A percentile compares a stretch with the other conserved stretches of the same genome.
phyloP scores from a whole-genome alignment of 2,888 invertebrate species.

The Osmoderma eremita region DNA sequence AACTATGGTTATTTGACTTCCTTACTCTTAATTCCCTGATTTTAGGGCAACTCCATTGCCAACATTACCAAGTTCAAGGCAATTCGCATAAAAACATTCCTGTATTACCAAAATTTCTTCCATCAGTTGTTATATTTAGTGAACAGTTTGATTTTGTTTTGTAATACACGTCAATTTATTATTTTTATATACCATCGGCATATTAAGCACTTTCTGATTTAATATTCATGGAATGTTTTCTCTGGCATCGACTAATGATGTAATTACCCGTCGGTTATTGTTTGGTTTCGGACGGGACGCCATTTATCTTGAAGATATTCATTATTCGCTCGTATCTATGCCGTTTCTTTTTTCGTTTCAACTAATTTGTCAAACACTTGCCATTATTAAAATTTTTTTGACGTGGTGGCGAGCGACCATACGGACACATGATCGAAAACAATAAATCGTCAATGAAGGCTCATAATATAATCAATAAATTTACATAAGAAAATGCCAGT shows the following conservation, averaged over 20 bases:
- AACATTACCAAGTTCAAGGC: background rate
- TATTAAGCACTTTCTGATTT: conserved; percentile 47
- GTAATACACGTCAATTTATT: conserved; percentile 43
- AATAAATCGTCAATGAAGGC: conserved; percentile 26
- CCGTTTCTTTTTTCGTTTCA: conserved; percentile 32
- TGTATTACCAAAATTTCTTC: conserved; percentile 23
- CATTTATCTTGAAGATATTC: conserved; percentile 52
- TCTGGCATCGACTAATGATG: conserved; percentile 57
- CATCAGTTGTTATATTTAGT: conserved; percentile 42
- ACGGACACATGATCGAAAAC: conserved; percentile 32
- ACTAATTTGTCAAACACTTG: conserved; percentile 43
- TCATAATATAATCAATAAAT: conserved; percentile 34
- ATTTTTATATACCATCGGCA: conserved; percentile 36
- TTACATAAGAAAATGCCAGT: conserved; percentile 33
- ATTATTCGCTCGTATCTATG: conserved; percentile 42
- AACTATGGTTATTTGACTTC: too few relatives aligned
- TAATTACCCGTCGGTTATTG: conserved; percentile 56
- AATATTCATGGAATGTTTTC: conserved; percentile 56
- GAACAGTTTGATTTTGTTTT: conserved; percentile 44
- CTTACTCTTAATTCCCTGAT: too few relatives aligned
- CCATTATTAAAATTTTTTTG: conserved; percentile 42
- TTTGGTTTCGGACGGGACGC: conserved; percentile 53
- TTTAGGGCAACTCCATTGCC: background rate
- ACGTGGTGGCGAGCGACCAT: conserved; percentile 8
- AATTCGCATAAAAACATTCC: background rate